Evolutionary conservation across 2,797 vertebrate species (phyloP).

Genomic region (Cuculus canorus): DNA sequence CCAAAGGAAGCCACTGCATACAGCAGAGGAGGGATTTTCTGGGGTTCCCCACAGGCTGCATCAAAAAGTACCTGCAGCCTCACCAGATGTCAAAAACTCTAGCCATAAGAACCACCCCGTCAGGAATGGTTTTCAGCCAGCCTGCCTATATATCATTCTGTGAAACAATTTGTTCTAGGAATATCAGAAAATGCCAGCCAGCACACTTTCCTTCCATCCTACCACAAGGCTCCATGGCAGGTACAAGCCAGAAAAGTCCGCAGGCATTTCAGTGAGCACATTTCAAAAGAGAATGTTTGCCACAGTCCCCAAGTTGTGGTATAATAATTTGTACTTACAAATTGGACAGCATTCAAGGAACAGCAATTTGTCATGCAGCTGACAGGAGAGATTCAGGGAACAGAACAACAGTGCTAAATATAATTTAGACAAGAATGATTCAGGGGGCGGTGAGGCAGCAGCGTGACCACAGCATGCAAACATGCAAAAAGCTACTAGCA

Average conservation of each 20-base stretch:
- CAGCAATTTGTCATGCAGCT: conserved; percentile 28
- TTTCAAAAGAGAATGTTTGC: not conserved
- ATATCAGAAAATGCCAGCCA: not conserved
- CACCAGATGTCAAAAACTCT: not conserved
- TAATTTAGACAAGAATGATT: conserved; percentile 48
- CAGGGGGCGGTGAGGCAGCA: not conserved
- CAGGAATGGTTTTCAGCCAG: not conserved
- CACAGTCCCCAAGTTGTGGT: not conserved
- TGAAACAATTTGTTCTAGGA: not conserved
- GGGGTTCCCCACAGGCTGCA: rapidly evolving
- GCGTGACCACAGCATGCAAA: not conserved
- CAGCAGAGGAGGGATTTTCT: not conserved
- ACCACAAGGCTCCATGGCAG: not conserved
- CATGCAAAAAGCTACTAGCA: not conserved
- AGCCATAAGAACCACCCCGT: not conserved
- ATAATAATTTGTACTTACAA: not conserved
- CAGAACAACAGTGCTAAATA: conserved; percentile 51
- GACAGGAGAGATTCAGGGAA: conserved; percentile 39
- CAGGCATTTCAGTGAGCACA: rapidly evolving
- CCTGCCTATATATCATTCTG: rapidly evolving
- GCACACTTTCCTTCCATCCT: not conserved
- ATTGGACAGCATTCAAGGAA: conserved; percentile 40
- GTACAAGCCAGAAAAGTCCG: rapidly evolving
- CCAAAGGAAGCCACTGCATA: not conserved
- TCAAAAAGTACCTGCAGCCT: not conserved